Evolutionary conservation across 2,888 invertebrate genomes (phyloP).

Genomic region (Myopa tessellatipennis): DNA sequence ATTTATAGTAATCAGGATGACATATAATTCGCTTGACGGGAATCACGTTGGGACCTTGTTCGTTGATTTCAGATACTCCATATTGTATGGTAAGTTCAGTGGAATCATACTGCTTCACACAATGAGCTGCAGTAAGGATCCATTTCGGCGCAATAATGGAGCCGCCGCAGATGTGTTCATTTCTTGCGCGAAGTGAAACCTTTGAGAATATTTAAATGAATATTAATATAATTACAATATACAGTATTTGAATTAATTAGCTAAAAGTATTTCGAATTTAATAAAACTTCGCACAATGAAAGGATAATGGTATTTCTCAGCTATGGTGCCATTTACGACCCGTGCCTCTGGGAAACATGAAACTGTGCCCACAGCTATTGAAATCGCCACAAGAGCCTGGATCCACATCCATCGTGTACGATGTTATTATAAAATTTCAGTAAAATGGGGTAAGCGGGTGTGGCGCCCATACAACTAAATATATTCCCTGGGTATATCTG

Average conservation of each 20-base stretch:
- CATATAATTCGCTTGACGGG: conserved; percentile 56
- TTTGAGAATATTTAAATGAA: background rate
- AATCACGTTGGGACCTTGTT: conserved; percentile 54
- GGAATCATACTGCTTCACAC: conserved; percentile 42
- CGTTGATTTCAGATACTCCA: conserved; percentile 52
- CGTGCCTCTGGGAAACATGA: background rate
- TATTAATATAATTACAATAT: background rate
- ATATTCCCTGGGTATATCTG: too few species aligned
- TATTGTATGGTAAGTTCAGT: conserved; percentile 52
- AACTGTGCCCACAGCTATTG: background rate
- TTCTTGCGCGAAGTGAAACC: conserved; percentile 56
- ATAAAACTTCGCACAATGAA: background rate
- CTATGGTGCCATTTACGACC: background rate
- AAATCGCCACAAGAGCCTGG: background rate
- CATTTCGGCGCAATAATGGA: conserved; percentile 55
- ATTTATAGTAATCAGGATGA: conserved; percentile 60
- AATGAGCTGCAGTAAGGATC: conserved; percentile 62
- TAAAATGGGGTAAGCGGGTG: too few species aligned
- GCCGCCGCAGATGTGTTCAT: conserved; percentile 59
- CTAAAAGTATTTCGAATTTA: background rate
- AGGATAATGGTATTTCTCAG: background rate
- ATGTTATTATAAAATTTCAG: too few species aligned
- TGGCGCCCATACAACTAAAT: too few species aligned
- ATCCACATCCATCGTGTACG: background rate
- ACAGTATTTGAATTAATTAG: background rate